Percentiles rank a stretch among this genome's conserved stretches.
Conservation (phyloP, 2,888 invertebrate species). For the Erpobdella octoculata region DNA sequence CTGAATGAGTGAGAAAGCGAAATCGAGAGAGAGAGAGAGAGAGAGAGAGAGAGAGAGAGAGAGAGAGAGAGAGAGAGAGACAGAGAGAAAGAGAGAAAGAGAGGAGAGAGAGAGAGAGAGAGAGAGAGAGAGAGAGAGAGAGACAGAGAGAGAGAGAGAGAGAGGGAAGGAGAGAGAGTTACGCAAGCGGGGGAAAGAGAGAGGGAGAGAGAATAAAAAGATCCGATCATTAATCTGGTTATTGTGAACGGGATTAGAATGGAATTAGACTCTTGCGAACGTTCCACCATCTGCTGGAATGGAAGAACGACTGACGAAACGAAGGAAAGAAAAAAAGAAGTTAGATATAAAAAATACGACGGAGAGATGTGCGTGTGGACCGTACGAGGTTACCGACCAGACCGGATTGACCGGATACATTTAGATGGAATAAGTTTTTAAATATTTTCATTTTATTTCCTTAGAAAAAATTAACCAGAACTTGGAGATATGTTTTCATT, state of each 20-base stretch:
- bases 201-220: background rate
- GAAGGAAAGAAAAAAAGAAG: no score
- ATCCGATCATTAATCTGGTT: conserved; percentile 18
- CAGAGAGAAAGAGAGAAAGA: background rate
- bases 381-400: no score
- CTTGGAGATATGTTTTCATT: no score
- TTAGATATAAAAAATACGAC: no score
- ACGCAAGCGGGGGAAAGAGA: background rate
- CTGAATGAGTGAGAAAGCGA: background rate
- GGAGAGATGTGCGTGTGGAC: no score
- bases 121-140: background rate
- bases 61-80: background rate
- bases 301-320: background rate
- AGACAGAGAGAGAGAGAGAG: conserved; percentile 10
- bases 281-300: conserved; percentile 8
- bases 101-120: background rate
- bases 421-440: no score
- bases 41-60: background rate
- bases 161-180: background rate
- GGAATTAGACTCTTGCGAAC: conserved; percentile 10
- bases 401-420: no score
- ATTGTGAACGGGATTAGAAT: conserved; percentile 15
- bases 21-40: no score
- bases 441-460: no score
- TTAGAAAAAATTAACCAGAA: no score